Conservation (phyloP, 2,888 invertebrate genomes). For the Harmothoe impar region DNA sequence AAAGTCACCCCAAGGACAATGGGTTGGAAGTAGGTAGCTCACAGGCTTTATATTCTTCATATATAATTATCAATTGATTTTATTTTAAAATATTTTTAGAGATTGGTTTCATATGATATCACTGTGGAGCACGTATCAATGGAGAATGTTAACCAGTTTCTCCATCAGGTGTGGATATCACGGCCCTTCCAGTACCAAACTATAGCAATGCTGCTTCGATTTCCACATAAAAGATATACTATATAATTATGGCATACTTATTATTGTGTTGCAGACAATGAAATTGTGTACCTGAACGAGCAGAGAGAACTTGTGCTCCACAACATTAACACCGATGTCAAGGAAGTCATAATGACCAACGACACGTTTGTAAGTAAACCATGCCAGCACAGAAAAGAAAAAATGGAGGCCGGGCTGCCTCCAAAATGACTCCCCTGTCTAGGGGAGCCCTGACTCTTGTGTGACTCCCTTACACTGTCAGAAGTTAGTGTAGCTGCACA, state of each 20-base stretch:
- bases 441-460: too few relatives aligned
- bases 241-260: background rate
- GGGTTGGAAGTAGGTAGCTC: slow-evolving; percentile 17
- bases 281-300: slow-evolving; percentile 6
- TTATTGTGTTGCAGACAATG: slow-evolving; percentile 4
- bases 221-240: too few relatives aligned
- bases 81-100: background rate
- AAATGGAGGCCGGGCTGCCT: background rate
- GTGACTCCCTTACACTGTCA: too few relatives aligned
- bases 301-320: slow-evolving; percentile 9
- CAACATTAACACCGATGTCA: background rate
- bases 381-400: too few relatives aligned
- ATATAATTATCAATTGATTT: background rate
- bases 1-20: slow-evolving; percentile 11
- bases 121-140: background rate
- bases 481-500: too few relatives aligned
- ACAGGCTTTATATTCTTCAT: background rate
- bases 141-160: too few relatives aligned
- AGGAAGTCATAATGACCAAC: slow-evolving; percentile 31
- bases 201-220: too few relatives aligned
- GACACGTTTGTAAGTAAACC: slow-evolving; percentile 39
- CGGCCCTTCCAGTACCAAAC: too few relatives aligned
- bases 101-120: background rate
- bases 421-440: too few relatives aligned
- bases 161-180: too few relatives aligned